Evolutionary conservation across 2,797 vertebrate genomes (phyloP), one percentile per base, ranked within the genome.

Genomic region (Aeoliscus strigatus): DNA sequence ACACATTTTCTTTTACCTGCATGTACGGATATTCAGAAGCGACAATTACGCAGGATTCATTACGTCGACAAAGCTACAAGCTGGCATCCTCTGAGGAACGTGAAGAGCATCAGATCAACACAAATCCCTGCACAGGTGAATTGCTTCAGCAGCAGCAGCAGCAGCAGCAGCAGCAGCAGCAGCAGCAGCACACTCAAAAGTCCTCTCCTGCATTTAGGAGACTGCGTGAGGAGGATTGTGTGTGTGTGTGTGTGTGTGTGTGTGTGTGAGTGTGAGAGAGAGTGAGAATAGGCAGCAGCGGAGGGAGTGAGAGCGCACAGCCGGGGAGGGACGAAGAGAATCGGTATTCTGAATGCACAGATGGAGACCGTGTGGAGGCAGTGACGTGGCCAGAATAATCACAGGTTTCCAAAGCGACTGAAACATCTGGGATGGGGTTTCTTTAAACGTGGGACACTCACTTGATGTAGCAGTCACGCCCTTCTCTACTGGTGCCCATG

Each of bases 401-500:
- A 83, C 73, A 72, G 78, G 75, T 81, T 83, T 73, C 74, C 80
- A 80, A 77, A 73, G 70, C 41, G 13, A 68, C 55, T 66, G 49
- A 76, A 85, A 83, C 82, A 85, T 82, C 81, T 84, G 82, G 73
- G 80, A 54, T 45, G 51, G 54, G 43, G 23, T 66, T 70, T 51
- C 48, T 63, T 70, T 77, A 69, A 73, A 73, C 72, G 79, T 43
- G 70, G 67, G 54, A 53, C 57, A 82, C 89, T 80, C 84, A 98
- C 96, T 89, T 93, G 90, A 93, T 89, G 91, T 92, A 97, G 89
- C 88, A 95, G 71, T 97, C 93, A 81, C 93, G 89, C 66, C 91
- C 91, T 83, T 96, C 94, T 92, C 92, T 92, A 90, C 83, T 94
- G 81, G 90, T 81, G 61, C 85, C 92, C 91, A 94, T 93, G 89